Base-by-base conservation (phyloP, 2,113 vertebrate species). In the Dromas ardeola region DNA sequence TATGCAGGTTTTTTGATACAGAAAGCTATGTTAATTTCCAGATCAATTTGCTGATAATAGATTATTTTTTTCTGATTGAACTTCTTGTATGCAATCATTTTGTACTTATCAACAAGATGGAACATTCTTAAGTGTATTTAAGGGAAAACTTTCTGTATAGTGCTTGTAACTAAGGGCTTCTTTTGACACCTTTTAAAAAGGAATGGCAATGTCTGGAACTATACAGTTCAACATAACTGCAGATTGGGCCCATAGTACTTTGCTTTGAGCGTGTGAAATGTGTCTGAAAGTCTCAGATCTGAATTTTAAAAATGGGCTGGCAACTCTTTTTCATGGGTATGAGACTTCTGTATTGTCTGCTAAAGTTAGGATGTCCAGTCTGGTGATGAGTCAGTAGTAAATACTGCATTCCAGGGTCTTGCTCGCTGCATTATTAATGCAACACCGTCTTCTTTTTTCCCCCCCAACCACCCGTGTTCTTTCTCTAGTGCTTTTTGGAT, bases 391-490 rank as follows among this genome's bases (percentile, higher is more conserved):
- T 47, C 18, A 17, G 26, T 49, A 27, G 66, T 52, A 56, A 71
- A 47, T 30, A 16, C 55, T 40, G 21, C 3, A 0, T 56, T 70
- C 79, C 49, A 59, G 5, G 13, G 26, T 34, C 42, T 69, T 61
- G 10, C 40, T 84, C 49, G 40, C 47, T 76, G 42, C 38, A 16
- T 89, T 88, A 62, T 52, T 71, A 30, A 47, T 38, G 52, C 47
- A 25, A 8, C 40, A 7, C 15, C 4, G 11, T 26, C 42, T 73
- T 32, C 9, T 32, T 17, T 10, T 3, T 2, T 2, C 1, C 10
- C 10, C 9, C 13, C 45, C 8, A 3, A 3, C 21, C 21, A 5
- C 10, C 38, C 3, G 1, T 22, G 29, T 38, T 58, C 29, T 49
- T 82, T 29, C 36, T 59, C 10, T 30, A 36, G 52, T 55, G 58